Conservation (phyloP, 2,888 invertebrate species). For the Taenaris catops region DNA sequence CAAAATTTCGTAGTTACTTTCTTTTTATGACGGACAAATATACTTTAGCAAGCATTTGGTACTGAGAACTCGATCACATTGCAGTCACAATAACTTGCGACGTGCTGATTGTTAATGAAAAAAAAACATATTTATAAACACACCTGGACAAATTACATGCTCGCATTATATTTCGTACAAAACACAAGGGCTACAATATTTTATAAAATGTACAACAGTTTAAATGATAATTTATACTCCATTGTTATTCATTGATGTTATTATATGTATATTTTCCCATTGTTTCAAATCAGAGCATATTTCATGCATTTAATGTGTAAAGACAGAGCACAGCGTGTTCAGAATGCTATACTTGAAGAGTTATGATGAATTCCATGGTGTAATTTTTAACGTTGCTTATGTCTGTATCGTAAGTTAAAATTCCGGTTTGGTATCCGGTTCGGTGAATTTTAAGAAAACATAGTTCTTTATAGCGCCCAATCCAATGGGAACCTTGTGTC, state of each 20-base stretch:
- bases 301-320: conserved; percentile 77
- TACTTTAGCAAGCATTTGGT: conserved; percentile 20
- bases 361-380: too few species aligned
- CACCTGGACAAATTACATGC: conserved; percentile 50
- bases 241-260: conserved; percentile 81
- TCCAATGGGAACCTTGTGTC: too few species aligned
- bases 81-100: too few species aligned
- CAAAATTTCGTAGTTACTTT: too few species aligned
- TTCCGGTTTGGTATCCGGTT: too few species aligned
- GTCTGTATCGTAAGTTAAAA: too few species aligned
- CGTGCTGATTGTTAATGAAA: too few species aligned
- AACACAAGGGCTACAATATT: conserved; percentile 72
- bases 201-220: conserved; percentile 79
- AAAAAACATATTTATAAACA: conserved; percentile 33
- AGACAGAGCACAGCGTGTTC: conserved; percentile 40
- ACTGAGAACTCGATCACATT: too few species aligned
- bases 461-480: too few species aligned
- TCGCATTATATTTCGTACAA: conserved; percentile 44
- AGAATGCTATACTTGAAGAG: conserved; percentile 17
- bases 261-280: conserved; percentile 80
- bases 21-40: too few species aligned
- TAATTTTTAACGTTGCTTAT: too few species aligned
- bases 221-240: conserved; percentile 80
- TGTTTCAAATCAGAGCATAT: conserved; percentile 80
- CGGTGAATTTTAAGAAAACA: too few species aligned